phyloP scores from a whole-genome alignment of 1,140 invertebrate species.

The Drosophila rufa region DNA sequence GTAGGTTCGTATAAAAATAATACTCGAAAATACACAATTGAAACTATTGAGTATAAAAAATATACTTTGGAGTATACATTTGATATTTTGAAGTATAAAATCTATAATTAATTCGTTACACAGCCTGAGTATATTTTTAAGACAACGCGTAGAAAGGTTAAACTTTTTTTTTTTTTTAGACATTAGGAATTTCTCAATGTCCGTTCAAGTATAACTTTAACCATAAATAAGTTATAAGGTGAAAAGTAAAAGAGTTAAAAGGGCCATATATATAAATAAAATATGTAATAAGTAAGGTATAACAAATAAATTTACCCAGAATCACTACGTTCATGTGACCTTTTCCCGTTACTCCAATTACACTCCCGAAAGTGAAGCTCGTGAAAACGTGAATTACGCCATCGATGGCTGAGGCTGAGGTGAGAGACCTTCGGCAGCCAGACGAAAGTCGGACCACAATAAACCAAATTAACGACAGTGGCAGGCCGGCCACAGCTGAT shows the following conservation, averaged over 20 bases:
- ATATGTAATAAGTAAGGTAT: background rate
- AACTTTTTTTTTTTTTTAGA: no score
- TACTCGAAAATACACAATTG: no score
- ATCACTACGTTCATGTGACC: constrained; percentile 17
- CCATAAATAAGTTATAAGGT: no score
- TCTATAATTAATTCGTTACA: no score
- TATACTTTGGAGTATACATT: no score
- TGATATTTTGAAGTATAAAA: no score
- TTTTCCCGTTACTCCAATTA: constrained; percentile 51
- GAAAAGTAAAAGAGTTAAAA: background rate
- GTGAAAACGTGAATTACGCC: constrained; percentile 63
- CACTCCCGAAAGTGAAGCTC: constrained; percentile 26
- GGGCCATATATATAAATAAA: background rate
- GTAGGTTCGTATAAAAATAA: no score
- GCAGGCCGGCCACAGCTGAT: constrained; percentile 55
- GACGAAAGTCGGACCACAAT: constrained; percentile 56
- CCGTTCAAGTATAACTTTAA: no score
- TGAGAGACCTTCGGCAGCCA: constrained; percentile 67
- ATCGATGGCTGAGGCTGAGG: constrained; percentile 37
- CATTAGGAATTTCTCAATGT: no score
- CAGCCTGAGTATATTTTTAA: no score
- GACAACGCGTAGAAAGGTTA: no score
- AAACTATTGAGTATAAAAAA: no score
- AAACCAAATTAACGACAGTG: constrained; percentile 76
- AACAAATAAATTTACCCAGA: background rate